Base-by-base conservation (phyloP, 2,797 vertebrate genomes). In the Rallus crepitans region DNA sequence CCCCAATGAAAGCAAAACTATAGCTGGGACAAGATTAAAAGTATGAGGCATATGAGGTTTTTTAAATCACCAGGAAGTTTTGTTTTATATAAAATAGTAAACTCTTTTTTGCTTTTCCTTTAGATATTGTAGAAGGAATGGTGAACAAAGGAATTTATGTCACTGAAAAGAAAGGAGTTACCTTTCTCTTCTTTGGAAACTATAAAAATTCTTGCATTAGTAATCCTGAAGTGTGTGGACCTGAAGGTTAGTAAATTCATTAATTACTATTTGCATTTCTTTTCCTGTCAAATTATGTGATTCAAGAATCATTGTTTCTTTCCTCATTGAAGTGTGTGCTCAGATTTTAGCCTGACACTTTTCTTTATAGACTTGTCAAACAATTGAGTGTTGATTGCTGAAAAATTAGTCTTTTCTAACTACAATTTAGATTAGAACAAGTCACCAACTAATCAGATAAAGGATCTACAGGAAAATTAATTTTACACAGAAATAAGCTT, bases 61-160 rank as follows among this genome's bases (percentile, higher is more conserved):
- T 8, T 82, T 30, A 70, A 68, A 12, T 21, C 1, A 2, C 21
- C 3, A 9, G 20, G 12, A 21, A 12, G 7, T n/a, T 77, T 52
- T 39, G 10, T 12, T 23, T n/a, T 21, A 0, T 23, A 12, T 4
- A 12, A 20, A 20, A 15, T 11, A 3, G 35, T 95, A 12, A 95
- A 15, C 1, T 45, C 1, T 7, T 12, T 65, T 81, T 87, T 85
- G 70, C 37, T 65, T 91, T 92, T 81, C 85, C 57, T 96, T 56
- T 88, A 99, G 99, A 99, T 82, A 99, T 99, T 89, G 98, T 99
- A 76, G 99, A 99, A 96, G 99, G 99, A 52, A 99, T 99, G 97
- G 98, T 99, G 79, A 99, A 98, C 97, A 99, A 99, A 86, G 99
- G 99, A 30, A 98, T 99, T 90, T 99, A 98, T 9, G 97, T 99